phyloP scores from a whole-genome alignment of 2,797 vertebrate species.

The Argyrosomus regius region DNA sequence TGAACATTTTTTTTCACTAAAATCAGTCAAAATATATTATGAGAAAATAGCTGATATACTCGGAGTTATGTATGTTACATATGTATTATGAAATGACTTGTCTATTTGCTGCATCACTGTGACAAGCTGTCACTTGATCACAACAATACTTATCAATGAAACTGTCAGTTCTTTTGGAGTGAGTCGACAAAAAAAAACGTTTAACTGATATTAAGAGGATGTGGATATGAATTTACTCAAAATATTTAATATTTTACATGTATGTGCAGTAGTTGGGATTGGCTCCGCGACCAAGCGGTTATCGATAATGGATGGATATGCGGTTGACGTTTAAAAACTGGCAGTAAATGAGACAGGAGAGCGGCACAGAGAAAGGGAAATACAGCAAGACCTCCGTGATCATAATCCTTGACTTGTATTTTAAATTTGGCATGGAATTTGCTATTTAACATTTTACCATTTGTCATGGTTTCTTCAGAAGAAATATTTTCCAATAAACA shows the following conservation, averaged over 20 bases:
- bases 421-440: conserved; percentile 30
- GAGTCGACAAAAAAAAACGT: neutral
- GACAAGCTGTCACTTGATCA: no score
- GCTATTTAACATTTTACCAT: conserved; percentile 26
- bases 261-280: no score
- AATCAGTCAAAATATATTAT: neutral
- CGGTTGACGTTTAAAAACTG: neutral
- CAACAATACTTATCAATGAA: neutral
- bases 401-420: conserved; percentile 1
- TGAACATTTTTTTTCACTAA: neutral
- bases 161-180: neutral
- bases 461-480: conserved; percentile 34
- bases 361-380: neutral
- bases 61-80: neutral
- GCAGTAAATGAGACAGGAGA: conserved; percentile 1
- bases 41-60: neutral
- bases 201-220: no score
- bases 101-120: neutral
- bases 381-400: conserved; percentile 22
- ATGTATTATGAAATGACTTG: neutral
- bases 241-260: no score
- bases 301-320: neutral
- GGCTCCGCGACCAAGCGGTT: no score
- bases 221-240: no score
- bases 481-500: conserved; percentile 46